Evolutionary conservation across 1,140 invertebrate species (phyloP), one percentile per base, ranked within the genome.

Genomic region (Brachionus angularis): DNA sequence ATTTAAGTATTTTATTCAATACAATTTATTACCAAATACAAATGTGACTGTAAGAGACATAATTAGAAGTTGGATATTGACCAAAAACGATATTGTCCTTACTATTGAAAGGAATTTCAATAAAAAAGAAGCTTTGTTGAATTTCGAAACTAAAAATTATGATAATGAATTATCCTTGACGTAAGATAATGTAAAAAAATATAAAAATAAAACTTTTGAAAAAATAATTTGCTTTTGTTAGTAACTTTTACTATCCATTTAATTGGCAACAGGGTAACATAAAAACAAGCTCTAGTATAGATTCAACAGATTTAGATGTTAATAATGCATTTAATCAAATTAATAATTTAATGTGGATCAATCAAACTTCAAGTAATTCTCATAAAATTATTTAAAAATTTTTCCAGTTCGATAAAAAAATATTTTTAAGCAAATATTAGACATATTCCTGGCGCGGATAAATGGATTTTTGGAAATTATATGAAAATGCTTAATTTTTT

Each of bases 401-500:
- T 8, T 8, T 3, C 23, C 18, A 36, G 3, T 58, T 36, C 10
- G 23, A 12, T 58, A n/a, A 36, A n/a, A 42, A 42, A 42, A 42
- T 53, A 31, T 7, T 27, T 52, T 52, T 10, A 18, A 58, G 53
- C 16, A 23, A 2, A 47, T 18, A 16, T 67, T 47, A 47, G 47
- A 33, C 10, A 67, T 5, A 31, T 47, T 12, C 62, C 62, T 47
- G 62, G 62, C 7, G 62, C 62, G 1, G 62, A 67, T 34, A 67
- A 67, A 50, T 67, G 62, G 62, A 31, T 67, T n/a, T 29, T 67
- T 16, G 62, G 62, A 31, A 67, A 67, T 50, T 46, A 67, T 67
- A 46, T 67, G 62, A 67, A 67, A 34, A 67, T 46, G 42, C 47
- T 67, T 36, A 31, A 18, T 36, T 67, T 50, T 67, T 47, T 46